Evolutionary conservation across 2,888 invertebrate species (phyloP).

Genomic region (Synergus itoensis): DNA sequence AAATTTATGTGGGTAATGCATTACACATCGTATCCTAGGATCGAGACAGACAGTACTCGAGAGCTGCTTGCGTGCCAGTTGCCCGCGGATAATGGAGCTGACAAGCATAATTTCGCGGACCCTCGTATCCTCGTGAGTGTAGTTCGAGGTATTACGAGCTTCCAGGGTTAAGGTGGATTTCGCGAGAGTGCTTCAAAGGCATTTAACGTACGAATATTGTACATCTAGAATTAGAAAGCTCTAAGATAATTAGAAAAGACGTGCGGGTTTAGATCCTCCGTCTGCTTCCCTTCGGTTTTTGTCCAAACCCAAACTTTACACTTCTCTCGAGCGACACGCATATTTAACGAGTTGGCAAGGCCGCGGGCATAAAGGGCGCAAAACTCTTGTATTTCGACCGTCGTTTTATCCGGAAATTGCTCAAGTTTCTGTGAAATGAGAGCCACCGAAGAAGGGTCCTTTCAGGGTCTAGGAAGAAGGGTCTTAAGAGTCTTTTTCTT

Average conservation of each 20-base stretch:
- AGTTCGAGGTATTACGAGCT: constrained; percentile 68
- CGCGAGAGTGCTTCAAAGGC: constrained; percentile 64
- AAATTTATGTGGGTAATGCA: constrained; percentile 28
- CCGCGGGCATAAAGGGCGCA: constrained; percentile 63
- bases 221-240: constrained; percentile 68
- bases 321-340: constrained; percentile 63
- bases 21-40: constrained; percentile 18
- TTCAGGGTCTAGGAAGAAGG: not conserved
- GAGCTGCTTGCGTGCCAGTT: constrained; percentile 45
- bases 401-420: constrained; percentile 69
- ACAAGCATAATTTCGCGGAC: constrained; percentile 74
- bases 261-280: constrained; percentile 54
- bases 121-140: constrained; percentile 72
- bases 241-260: constrained; percentile 75
- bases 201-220: constrained; percentile 59
- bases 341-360: constrained; percentile 72
- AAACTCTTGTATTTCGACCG: constrained; percentile 45
- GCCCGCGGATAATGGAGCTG: constrained; percentile 71
- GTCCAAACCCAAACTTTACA: constrained; percentile 49
- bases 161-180: constrained; percentile 67
- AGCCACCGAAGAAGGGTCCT: constrained; percentile 42
- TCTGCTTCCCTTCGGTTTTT: constrained; percentile 43
- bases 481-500: constrained; percentile 2
- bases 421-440: constrained; percentile 66
- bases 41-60: constrained; percentile 15